phyloP scores from a whole-genome alignment of 2,888 invertebrate species.

The Ligdia adustata region DNA sequence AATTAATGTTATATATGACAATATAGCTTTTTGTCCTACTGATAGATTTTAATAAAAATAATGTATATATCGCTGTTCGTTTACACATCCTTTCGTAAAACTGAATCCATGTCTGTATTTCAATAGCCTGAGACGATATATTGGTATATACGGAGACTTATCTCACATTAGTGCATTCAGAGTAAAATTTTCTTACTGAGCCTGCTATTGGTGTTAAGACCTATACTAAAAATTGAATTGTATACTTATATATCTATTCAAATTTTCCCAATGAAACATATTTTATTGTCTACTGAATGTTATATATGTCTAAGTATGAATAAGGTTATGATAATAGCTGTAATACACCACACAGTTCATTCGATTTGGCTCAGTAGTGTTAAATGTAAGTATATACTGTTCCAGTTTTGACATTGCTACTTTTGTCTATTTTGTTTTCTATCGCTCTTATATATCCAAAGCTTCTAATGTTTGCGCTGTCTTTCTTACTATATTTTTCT shows the following conservation, averaged over 20 bases:
- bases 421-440: constrained; percentile 29
- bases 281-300: constrained; percentile 81
- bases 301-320: constrained; percentile 80
- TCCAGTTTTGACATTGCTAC: constrained; percentile 81
- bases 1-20: constrained; percentile 76
- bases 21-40: constrained; percentile 67
- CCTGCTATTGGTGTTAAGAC: constrained; percentile 58
- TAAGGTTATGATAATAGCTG: constrained; percentile 64
- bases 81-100: constrained; percentile 56
- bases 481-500: constrained; percentile 37
- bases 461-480: constrained; percentile 49
- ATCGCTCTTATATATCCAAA: constrained; percentile 34
- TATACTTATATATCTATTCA: constrained; percentile 59
- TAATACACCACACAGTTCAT: constrained; percentile 64
- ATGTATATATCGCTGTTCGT: constrained; percentile 60
- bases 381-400: constrained; percentile 59
- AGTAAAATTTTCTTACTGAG: constrained; percentile 14
- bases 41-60: constrained; percentile 44
- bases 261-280: constrained; percentile 69
- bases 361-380: constrained; percentile 71
- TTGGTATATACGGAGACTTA: neutral
- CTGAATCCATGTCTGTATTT: constrained; percentile 53
- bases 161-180: constrained; percentile 19
- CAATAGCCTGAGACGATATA: constrained; percentile 45
- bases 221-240: constrained; percentile 51